phyloP scores from a whole-genome alignment of 2,113 vertebrate species.

The Plecturocebus donacophilus region DNA sequence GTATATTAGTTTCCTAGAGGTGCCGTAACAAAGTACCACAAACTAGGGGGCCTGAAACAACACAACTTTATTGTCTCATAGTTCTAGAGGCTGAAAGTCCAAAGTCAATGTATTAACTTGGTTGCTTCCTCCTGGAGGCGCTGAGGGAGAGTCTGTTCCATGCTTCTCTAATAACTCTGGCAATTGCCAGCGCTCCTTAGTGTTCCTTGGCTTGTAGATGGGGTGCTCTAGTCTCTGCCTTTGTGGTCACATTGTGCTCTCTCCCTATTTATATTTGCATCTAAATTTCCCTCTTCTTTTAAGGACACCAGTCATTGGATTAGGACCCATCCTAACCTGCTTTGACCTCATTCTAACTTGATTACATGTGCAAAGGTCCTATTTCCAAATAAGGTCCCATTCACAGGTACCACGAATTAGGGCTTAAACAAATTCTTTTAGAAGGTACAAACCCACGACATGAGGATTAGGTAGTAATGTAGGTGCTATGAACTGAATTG shows the following conservation, averaged over 20 bases:
- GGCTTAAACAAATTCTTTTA: not conserved
- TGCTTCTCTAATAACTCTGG: not conserved
- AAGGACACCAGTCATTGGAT: not conserved
- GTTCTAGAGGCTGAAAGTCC: not conserved
- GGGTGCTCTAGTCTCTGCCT: not conserved
- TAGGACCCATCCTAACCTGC: not conserved
- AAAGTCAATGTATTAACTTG: not conserved
- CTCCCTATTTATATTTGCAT: not conserved
- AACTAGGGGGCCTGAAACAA: not conserved
- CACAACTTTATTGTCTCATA: not conserved
- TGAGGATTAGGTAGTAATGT: not conserved
- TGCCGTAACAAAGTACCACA: not conserved
- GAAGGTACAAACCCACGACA: not conserved
- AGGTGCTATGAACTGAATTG: not conserved
- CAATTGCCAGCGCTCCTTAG: accelerated
- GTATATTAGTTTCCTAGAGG: not conserved
- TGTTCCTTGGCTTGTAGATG: not conserved
- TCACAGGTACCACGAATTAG: not conserved
- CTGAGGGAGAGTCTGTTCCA: not conserved
- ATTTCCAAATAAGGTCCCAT: not conserved
- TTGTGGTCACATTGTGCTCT: not conserved
- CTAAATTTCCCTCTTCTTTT: not conserved
- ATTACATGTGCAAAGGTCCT: not conserved
- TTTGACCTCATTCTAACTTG: not conserved
- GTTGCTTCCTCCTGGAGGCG: not conserved